These are phyloP conservation scores for zebrafish (Danio rerio) DNA, from an alignment of 2,113 vertebrate species.

Conservation along the genomic window GRCz12tu NC_133191.1:23154501-23155000, in stretches of 20 bases:
- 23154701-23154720: background rate
- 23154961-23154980: conserved; percentile 42
- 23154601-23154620: background rate
- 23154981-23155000: background rate
- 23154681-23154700: background rate
- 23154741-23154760: background rate
- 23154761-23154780: background rate
- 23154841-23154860: conserved; percentile 36
- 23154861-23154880: conserved; percentile 51
- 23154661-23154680: background rate
- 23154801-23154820: conserved; percentile 1
- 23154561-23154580: background rate
- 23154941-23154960: conserved; percentile 42
- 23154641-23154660: conserved; percentile 32
- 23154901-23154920: conserved; percentile 64
- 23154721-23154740: background rate
- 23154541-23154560: background rate
- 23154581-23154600: background rate
- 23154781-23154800: background rate
- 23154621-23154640: conserved; percentile 52
- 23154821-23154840: conserved; percentile 35
- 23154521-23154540: background rate
- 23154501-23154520: no score
- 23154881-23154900: conserved; percentile 62
- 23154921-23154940: conserved; percentile 59